Conservation (phyloP, 2,113 vertebrate species). For the human (Homo sapiens) region GRCh38 chr12:128017001-128017500, state of each 20-base stretch:
- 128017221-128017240: background rate
- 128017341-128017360: fast-evolving
- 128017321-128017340: background rate
- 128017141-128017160: background rate
- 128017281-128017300: background rate
- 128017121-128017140: background rate
- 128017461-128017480: background rate
- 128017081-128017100: background rate
- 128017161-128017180: background rate
- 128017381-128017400: fast-evolving
- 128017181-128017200: too few species aligned
- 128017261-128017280: background rate
- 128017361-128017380: background rate
- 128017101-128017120: background rate
- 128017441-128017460: background rate
- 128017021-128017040: background rate
- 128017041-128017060: background rate
- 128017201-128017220: background rate
- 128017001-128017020: background rate
- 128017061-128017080: background rate
- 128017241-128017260: background rate
- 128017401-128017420: background rate
- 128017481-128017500: background rate
- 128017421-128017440: background rate
- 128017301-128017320: background rate